Base-by-base conservation (phyloP, 35 echinoderm and acorn worm genomes). In the Lytechinus pictus region DNA sequence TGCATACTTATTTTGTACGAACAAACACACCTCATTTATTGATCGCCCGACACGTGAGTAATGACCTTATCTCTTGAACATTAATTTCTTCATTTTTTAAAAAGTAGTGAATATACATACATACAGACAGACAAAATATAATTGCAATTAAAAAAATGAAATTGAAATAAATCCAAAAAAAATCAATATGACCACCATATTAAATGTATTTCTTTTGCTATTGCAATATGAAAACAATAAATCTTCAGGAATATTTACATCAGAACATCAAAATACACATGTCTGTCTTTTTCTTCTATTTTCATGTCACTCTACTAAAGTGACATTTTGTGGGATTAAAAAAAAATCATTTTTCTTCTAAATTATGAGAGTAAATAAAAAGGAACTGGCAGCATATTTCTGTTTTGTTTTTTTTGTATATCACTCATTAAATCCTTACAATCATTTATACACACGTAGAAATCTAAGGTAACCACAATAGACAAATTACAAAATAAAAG, bases 201-300 rank as follows among this genome's bases (percentile, higher is more conserved):
- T 79, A 79, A 79, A 79, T 79, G 66, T 79, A 79, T 79, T 79
- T 79, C 88, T 90, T 93, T 93, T 93, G 52, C 92, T 93, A 93
- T 93, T 93, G 92, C 92, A 93, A 57, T 93, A 93, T 57, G 29
- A 93, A 93, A 44, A 93, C n/a, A 24, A 55, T 93, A 93, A 53
- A 52, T 90, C 53, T 93, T 93, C 54, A 93, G 92, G 92, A 93
- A 93, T 93, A 93, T 93, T 10, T 93, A 93, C 92, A 93, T 57
- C 92, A 93, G 53, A 55, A 55, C 14, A 11, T 93, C n/a, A 93
- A 27, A 27, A 44, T 3, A 55, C 52, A 55, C 66, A n/a, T n/a
- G 66, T n/a, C 66, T 24, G 66, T 79, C 19, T 79, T 79, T 79
- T 79, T 57, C n/a, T 79, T 79, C 14, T 8, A 79, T 24, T n/a